Conservation (phyloP, 2,113 vertebrate genomes). For the Nestor notabilis region DNA sequence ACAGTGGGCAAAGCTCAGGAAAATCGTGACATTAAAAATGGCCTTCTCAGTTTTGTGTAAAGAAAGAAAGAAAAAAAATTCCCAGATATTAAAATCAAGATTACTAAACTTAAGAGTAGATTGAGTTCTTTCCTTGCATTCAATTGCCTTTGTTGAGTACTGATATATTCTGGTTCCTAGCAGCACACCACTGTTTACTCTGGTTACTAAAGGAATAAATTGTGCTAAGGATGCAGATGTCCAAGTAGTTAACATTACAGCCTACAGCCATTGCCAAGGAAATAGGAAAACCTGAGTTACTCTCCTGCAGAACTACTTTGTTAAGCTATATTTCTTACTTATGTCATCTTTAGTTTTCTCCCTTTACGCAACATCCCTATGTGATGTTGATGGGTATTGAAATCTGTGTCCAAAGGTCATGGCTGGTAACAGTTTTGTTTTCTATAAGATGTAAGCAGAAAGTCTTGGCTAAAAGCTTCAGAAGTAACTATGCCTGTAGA, state of each 20-base stretch:
- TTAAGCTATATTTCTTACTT: conserved; percentile 34
- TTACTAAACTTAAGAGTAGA: conserved; percentile 41
- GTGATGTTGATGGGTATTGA: not conserved
- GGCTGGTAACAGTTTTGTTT: not conserved
- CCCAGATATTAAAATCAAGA: conserved; percentile 15
- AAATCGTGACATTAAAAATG: conserved; percentile 40
- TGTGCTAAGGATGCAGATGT: conserved; percentile 69
- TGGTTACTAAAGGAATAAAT: conserved; percentile 70
- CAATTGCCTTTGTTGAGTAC: conserved; percentile 14
- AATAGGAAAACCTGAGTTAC: conserved; percentile 67
- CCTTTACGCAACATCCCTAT: not conserved
- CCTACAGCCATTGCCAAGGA: conserved; percentile 48
- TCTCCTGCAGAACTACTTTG: conserved; percentile 47
- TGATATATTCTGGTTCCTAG: conserved; percentile 55
- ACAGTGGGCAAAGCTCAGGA: conserved; percentile 39
- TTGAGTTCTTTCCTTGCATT: conserved; percentile 49
- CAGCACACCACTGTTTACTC: conserved; percentile 43
- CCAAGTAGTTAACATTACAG: conserved; percentile 63
- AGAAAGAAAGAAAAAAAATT: conserved; percentile 4
- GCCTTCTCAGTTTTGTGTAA: not conserved
- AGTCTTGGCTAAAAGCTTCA: not conserved
- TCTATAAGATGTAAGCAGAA: not conserved
- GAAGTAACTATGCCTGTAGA: not conserved
- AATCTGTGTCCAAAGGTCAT: not conserved
- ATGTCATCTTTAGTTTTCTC: conserved; percentile 5